phyloP scores from a whole-genome alignment of 2,888 invertebrate genomes.

The Sminthurides aquaticus region DNA sequence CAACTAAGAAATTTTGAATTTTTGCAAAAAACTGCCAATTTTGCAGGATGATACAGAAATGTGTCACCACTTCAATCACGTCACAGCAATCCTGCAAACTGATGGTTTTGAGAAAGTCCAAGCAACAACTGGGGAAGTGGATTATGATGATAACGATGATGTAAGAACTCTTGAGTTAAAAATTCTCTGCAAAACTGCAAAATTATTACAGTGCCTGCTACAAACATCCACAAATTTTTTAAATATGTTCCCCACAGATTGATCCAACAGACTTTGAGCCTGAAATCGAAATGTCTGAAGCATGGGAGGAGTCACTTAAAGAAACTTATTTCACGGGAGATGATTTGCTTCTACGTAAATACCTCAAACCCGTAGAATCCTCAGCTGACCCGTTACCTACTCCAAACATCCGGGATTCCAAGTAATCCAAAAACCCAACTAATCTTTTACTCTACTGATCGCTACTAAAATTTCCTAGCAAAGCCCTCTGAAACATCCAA shows the following conservation, averaged over 20 bases:
- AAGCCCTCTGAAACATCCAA: constrained; percentile 1
- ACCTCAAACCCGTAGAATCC: constrained; percentile 14
- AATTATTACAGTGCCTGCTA: too few species aligned
- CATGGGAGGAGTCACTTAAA: constrained; percentile 29
- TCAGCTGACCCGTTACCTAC: background rate
- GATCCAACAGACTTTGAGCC: constrained; percentile 40
- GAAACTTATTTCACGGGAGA: constrained; percentile 31
- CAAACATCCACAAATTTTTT: too few species aligned
- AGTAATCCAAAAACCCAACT: background rate
- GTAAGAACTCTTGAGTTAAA: constrained; percentile 18
- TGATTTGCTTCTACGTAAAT: constrained; percentile 33
- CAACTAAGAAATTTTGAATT: background rate
- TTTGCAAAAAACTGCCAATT: background rate
- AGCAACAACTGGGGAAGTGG: constrained; percentile 34
- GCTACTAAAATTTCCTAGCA: background rate
- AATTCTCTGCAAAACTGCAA: constrained; percentile 5
- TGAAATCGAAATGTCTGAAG: constrained; percentile 37
- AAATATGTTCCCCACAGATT: constrained; percentile 18
- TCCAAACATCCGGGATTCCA: background rate
- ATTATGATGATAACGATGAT: constrained; percentile 40
- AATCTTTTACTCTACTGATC: background rate
- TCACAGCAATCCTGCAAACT: constrained; percentile 30
- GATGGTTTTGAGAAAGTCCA: constrained; percentile 29
- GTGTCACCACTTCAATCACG: constrained; percentile 31
- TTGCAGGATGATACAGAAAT: constrained; percentile 32